Conservation (phyloP, 1,140 invertebrate species). For the Hycleus cichorii region DNA sequence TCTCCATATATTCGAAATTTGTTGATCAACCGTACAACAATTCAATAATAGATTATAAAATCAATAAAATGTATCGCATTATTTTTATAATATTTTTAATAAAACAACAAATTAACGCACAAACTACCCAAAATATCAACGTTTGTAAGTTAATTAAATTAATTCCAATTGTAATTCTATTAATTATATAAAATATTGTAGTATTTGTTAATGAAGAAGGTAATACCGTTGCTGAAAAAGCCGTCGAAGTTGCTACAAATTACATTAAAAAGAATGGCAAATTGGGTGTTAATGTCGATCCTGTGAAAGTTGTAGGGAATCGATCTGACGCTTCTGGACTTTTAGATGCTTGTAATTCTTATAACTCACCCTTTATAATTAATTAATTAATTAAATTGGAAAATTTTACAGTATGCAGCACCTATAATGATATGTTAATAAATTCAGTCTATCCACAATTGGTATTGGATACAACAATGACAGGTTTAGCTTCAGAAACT, state of each 20-base stretch:
- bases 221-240: constrained; percentile 57
- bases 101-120: constrained; percentile 18
- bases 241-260: constrained; percentile 57
- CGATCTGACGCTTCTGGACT: constrained; percentile 58
- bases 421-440: constrained; percentile 56
- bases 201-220: constrained; percentile 60
- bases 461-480: constrained; percentile 70
- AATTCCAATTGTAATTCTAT: not conserved
- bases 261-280: constrained; percentile 59
- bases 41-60: too few species aligned
- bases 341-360: constrained; percentile 54
- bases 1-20: too few species aligned
- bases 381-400: constrained; percentile 16
- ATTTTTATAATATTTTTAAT: not conserved
- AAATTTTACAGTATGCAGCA: constrained; percentile 54
- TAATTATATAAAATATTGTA: not conserved
- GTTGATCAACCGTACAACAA: too few species aligned
- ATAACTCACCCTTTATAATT: not conserved
- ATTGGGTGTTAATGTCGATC: constrained; percentile 56
- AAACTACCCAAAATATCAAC: constrained; percentile 54
- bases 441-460: constrained; percentile 62
- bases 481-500: constrained; percentile 68
- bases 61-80: not conserved
- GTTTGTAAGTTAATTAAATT: constrained; percentile 44
- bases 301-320: constrained; percentile 54